Evolutionary conservation across 2,888 invertebrate genomes (phyloP), one percentile per base, ranked within the genome.

Genomic region (Coelopa pilipes): DNA sequence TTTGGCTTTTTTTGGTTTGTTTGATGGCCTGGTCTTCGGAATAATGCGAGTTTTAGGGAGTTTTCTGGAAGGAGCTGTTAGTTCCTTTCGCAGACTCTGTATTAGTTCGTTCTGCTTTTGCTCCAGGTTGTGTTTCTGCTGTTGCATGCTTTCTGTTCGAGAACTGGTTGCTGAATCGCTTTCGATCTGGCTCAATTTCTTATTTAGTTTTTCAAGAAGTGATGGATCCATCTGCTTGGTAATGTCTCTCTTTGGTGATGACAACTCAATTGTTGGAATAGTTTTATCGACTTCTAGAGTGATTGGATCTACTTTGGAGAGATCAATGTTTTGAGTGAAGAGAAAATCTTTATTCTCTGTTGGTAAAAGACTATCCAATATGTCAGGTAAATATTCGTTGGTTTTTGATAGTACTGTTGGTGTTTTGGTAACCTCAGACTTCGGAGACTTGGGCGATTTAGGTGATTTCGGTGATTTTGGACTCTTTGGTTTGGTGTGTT

Each of bases 161-260:
- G 93, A 93, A 80, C 92, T 93, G 1, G 93, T 93, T 0, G 92
- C 92, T 0, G 93, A 93, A 85, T 93, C 93, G 80, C 92, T 93
- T 87, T 93, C 93, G 66, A 93, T 93, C 87, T 93, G 93, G 82
- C 92, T 93, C 7, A 93, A 83, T 86, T 93, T 93, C 10, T 92
- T 92, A 83, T 92, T 93, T 0, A 93, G 86, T 11, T 93, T 92
- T 83, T 93, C 93, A 12, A 93, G 86, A 65, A 92, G 86, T 9
- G 90, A 89, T 1, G 92, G 92, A 86, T 93, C 93, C 81, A 93
- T 91, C 79, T 89, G 88, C 82, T 92, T 91, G 1, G 92, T 91
- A 60, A 93, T 93, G 82, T 93, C 93, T 53, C 93, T 88, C 82
- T 92, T 93, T 0, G 93, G 93, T 81, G 93, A 93, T 0, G 92